Percentiles rank a stretch among this genome's conserved stretches.
phyloP scores from a whole-genome alignment of 92 coral and sea anemone species.

The Umimayanthus chanpuru region DNA sequence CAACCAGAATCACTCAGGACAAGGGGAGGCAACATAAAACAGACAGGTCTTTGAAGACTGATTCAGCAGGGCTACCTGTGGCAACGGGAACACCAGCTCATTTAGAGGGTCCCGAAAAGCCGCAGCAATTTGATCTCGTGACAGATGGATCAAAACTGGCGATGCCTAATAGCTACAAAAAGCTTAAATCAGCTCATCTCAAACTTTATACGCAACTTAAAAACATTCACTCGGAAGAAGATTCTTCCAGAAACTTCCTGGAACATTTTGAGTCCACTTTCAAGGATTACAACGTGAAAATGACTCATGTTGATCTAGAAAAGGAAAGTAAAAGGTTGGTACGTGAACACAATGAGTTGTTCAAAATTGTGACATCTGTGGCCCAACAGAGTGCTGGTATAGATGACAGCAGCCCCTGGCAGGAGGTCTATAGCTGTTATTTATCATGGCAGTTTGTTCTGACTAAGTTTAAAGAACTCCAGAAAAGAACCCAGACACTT shows the following conservation, averaged over 20 bases:
- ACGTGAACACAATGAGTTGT: slow-evolving; percentile 53
- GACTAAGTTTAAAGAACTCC: slow-evolving; percentile 73
- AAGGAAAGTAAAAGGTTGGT: slow-evolving; percentile 46
- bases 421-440: slow-evolving; percentile 76
- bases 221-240: slow-evolving; percentile 29
- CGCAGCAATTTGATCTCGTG: slow-evolving; percentile 51
- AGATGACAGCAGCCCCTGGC: slow-evolving; percentile 59
- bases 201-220: slow-evolving; percentile 62
- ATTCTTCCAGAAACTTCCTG: slow-evolving; percentile 48
- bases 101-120: neutral
- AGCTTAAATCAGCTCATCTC: slow-evolving; percentile 64
- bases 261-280: slow-evolving; percentile 56
- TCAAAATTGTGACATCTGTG: slow-evolving; percentile 35
- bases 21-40: neutral
- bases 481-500: slow-evolving; percentile 67
- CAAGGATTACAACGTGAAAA: slow-evolving; percentile 32
- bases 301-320: slow-evolving; percentile 43
- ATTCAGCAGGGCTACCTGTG: neutral
- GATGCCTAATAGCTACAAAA: slow-evolving; percentile 73
- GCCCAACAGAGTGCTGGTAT: slow-evolving; percentile 22
- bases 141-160: slow-evolving; percentile 55
- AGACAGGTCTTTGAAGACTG: neutral
- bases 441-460: slow-evolving; percentile 82
- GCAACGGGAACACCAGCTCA: neutral
- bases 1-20: neutral